A percentile compares a stretch with the other conserved stretches of the same genome.
Conservation (phyloP, 2,888 invertebrate species). For the Microchrysa polita region DNA sequence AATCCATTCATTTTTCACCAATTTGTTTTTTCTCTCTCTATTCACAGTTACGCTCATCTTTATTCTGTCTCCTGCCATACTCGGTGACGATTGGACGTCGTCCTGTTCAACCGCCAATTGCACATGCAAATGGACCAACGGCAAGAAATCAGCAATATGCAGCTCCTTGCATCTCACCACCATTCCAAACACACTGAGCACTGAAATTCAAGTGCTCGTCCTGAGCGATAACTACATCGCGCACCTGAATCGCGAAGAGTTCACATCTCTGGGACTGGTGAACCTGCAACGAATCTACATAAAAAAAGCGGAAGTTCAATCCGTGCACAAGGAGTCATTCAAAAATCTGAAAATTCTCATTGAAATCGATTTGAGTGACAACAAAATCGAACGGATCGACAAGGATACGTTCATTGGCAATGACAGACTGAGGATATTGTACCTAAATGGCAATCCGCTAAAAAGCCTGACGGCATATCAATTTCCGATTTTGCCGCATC, state of each 20-base stretch:
- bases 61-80: conserved; percentile 62
- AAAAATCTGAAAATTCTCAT: conserved; percentile 84
- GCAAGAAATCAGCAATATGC: conserved; percentile 90
- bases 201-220: conserved; percentile 81
- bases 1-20: not conserved
- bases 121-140: conserved; percentile 91
- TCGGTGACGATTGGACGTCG: conserved; percentile 80
- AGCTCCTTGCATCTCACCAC: conserved; percentile 81
- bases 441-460: conserved; percentile 84
- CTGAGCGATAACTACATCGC: conserved; percentile 83
- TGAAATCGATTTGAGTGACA: conserved; percentile 87
- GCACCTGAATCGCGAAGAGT: conserved; percentile 79
- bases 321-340: conserved; percentile 86
- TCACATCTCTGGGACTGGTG: conserved; percentile 79
- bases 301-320: conserved; percentile 77
- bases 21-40: conserved; percentile 31
- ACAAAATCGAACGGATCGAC: conserved; percentile 78
- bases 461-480: conserved; percentile 77
- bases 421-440: conserved; percentile 80
- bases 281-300: conserved; percentile 87
- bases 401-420: conserved; percentile 86
- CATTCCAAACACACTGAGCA: conserved; percentile 75
- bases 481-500: conserved; percentile 83
- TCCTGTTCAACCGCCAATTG: conserved; percentile 84
- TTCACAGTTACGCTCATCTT: conserved; percentile 50